Evolutionary conservation across 2,797 vertebrate genomes (phyloP).

Genomic region (Galaxias olidus): DNA sequence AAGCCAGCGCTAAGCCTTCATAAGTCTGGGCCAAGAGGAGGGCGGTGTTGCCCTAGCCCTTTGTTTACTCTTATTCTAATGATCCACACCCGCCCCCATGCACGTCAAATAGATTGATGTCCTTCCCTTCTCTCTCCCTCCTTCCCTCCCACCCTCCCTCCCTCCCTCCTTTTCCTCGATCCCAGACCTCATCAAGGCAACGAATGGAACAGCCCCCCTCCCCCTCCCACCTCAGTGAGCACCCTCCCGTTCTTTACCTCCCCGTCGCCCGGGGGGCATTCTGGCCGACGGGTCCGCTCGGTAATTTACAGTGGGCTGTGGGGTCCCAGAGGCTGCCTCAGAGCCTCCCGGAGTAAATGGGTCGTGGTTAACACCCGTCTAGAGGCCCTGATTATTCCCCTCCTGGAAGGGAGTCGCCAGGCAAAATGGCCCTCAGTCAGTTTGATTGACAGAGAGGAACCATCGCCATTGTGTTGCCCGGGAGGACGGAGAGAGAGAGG

Average conservation of each 20-base stretch:
- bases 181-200: constrained; percentile 67
- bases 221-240: constrained; percentile 34
- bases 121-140: constrained; percentile 40
- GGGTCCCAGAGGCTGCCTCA: constrained; percentile 59
- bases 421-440: constrained; percentile 23
- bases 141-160: constrained; percentile 27
- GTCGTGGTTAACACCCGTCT: constrained; percentile 60
- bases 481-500: constrained; percentile 4
- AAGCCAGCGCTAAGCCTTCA: no score
- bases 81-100: constrained; percentile 54
- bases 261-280: constrained; percentile 50
- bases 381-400: constrained; percentile 53
- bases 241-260: not conserved
- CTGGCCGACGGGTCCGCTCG: constrained; percentile 27
- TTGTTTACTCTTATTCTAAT: constrained; percentile 70
- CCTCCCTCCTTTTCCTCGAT: constrained; percentile 21
- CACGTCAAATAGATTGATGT: constrained; percentile 67
- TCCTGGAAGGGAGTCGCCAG: no score
- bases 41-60: constrained; percentile 3
- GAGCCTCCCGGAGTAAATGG: constrained; percentile 65
- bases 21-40: no score
- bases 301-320: constrained; percentile 67
- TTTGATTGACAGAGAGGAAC: constrained; percentile 47
- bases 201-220: constrained; percentile 50
- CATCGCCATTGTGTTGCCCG: constrained; percentile 3